These are phyloP conservation scores for Xiphias gladius DNA, from an alignment of 2,113 vertebrate species.

Conservation along the genomic window DNA sequence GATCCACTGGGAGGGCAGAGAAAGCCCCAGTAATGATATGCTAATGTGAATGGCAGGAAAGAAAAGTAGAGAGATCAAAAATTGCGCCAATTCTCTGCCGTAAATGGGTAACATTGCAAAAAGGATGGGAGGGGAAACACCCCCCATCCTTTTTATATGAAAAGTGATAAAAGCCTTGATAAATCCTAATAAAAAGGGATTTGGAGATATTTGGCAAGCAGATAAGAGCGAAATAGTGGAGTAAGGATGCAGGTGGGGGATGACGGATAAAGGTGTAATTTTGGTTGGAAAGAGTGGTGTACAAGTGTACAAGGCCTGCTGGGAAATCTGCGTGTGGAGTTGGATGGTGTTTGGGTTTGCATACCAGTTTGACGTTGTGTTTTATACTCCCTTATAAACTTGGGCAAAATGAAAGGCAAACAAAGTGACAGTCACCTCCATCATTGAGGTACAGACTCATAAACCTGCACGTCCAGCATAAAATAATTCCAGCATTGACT, in stretches of 20 bases:
- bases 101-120: slow-evolving; percentile 78
- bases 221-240: slow-evolving; percentile 55
- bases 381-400: slow-evolving; percentile 38
- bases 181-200: slow-evolving; percentile 84
- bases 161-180: slow-evolving; percentile 82
- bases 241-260: slow-evolving; percentile 64
- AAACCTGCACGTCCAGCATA: background rate
- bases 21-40: slow-evolving; percentile 83
- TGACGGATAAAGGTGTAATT: slow-evolving; percentile 75
- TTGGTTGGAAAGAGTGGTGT: slow-evolving; percentile 51
- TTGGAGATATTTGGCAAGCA: slow-evolving; percentile 70
- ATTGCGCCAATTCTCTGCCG: slow-evolving; percentile 81
- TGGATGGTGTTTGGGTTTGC: slow-evolving; percentile 50
- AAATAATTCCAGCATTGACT: background rate
- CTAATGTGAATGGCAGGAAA: slow-evolving; percentile 86
- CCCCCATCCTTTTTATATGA: slow-evolving; percentile 75
- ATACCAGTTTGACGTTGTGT: slow-evolving; percentile 50
- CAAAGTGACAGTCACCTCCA: background rate
- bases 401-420: slow-evolving; percentile 28
- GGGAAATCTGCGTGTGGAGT: slow-evolving; percentile 70
- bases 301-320: slow-evolving; percentile 64
- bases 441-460: slow-evolving; percentile 3
- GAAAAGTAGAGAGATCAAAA: slow-evolving; percentile 84
- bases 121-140: slow-evolving; percentile 74
- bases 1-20: slow-evolving; percentile 72